Evolutionary conservation across 1,140 invertebrate genomes (phyloP).

Genomic region (Pogonus chalceus): DNA sequence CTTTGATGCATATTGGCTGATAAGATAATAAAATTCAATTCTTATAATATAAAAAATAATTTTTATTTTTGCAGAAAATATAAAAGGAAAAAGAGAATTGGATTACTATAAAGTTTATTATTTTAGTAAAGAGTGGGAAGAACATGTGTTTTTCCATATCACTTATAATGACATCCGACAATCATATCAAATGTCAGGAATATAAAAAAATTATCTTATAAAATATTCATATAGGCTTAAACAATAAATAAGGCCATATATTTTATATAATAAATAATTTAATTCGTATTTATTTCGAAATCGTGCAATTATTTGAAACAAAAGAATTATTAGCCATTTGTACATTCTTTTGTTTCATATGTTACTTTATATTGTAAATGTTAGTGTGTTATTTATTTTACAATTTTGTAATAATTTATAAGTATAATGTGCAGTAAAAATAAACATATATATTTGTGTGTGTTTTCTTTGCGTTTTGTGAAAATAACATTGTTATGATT

Average conservation of each 20-base stretch:
- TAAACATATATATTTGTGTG: neutral
- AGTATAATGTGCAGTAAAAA: neutral
- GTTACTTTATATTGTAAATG: too few relatives aligned
- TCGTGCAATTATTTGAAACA: too few relatives aligned
- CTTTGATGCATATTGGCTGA: constrained; percentile 2
- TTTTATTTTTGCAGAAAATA: neutral
- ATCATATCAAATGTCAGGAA: neutral
- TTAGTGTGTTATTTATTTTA: too few relatives aligned
- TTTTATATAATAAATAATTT: too few relatives aligned
- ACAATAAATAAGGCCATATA: too few relatives aligned
- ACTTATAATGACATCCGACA: constrained; percentile 2
- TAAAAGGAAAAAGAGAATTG: too few relatives aligned
- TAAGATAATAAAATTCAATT: neutral
- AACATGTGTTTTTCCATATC: neutral
- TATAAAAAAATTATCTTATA: too few relatives aligned
- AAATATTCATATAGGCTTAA: too few relatives aligned
- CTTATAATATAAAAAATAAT: neutral
- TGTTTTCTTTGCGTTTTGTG: constrained; percentile 3
- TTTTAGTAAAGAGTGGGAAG: neutral
- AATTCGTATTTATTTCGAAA: too few relatives aligned
- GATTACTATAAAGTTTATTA: too few relatives aligned
- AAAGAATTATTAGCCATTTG: too few relatives aligned
- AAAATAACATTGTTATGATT: neutral
- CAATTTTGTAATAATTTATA: neutral
- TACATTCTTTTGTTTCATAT: too few relatives aligned